A percentile compares a stretch with the other conserved stretches of the same genome.
phyloP scores from a whole-genome alignment of 2,113 vertebrate species.

The Lagopus leucura region DNA sequence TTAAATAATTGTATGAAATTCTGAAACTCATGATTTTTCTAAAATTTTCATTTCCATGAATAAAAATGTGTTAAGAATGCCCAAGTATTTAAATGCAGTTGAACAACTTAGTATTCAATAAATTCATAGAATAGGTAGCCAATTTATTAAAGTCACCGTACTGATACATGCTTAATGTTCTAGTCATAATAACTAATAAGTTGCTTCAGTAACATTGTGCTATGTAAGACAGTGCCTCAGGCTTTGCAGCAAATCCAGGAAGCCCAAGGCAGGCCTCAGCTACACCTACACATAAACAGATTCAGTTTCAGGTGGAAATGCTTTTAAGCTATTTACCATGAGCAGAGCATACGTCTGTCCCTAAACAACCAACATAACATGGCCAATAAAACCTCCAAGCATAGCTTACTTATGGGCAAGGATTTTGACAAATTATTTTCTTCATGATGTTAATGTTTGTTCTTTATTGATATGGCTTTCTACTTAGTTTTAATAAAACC shows the following conservation, averaged over 20 bases:
- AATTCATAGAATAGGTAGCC: not conserved
- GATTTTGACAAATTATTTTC: slow-evolving; percentile 38
- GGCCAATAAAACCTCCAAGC: slow-evolving; percentile 46
- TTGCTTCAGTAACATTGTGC: slow-evolving; percentile 25
- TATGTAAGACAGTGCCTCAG: slow-evolving; percentile 57
- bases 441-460: slow-evolving; percentile 9
- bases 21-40: not conserved
- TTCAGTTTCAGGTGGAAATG: slow-evolving; percentile 61
- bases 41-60: not conserved
- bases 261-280: slow-evolving; percentile 38
- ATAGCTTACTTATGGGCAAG: not conserved
- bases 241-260: slow-evolving; percentile 52
- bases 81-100: not conserved
- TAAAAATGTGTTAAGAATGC: not conserved
- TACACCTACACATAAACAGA: slow-evolving; percentile 24
- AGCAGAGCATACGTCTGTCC: slow-evolving; percentile 46
- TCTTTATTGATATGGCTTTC: slow-evolving; percentile 36
- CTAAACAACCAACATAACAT: slow-evolving; percentile 38
- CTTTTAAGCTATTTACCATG: slow-evolving; percentile 68
- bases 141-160: slow-evolving; percentile 36
- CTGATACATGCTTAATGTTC: slow-evolving; percentile 17
- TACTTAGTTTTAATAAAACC: slow-evolving; percentile 45
- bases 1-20: not conserved
- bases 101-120: not conserved
- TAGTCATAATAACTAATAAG: slow-evolving; percentile 30